Evolutionary conservation across 2,888 invertebrate species (phyloP), one percentile per base, ranked within the genome.

Genomic region (Phyto melanocephala): DNA sequence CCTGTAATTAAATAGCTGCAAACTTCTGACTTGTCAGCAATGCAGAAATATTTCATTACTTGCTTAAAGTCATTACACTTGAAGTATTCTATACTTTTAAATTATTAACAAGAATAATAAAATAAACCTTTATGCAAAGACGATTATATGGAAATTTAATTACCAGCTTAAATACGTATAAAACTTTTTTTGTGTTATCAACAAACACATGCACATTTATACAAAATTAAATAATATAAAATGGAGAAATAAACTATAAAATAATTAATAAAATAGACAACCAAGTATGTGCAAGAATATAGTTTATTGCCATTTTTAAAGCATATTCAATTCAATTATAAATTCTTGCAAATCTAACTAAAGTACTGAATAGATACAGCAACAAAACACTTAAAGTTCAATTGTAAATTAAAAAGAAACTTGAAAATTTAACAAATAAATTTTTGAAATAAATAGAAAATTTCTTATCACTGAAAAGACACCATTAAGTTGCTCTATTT

Each of bases 141-240:
- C n/a, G n/a, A n/a, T n/a, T n/a, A 40, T 60, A 76, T 68, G 17
- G 5, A 35, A 76, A 50, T 76, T 76, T 68, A 68, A 76, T 68
- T 76, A 60, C 56, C 67, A 68, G 60, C 42, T 68, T 60, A 60
- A 42, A 11, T 50, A n/a, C n/a, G 15, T 28, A 60, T 22, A 28
- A 28, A 28, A 28, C 3, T 52, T 7, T 42, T 13, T 17, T 52
- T 72, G 56, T 33, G 24, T 68, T 67, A 76, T 76, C 58, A 50
- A 33, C 20, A 47, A 28, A 28, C 28, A 28, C 28, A 28, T n/a
- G n/a, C 28, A 5, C 28, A 28, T 28, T 28, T 28, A 6, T 6
- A 28, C 3, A 28, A 3, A 28, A 3, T 28, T 28, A 28, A 5
- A 5, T n/a, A 10, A 8, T 4, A 20, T 5, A 63, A 33, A 2